A percentile compares a stretch with the other conserved stretches of the same genome.
Conservation (phyloP, 2,113 vertebrate species). For the Otocyon megalotis region DNA sequence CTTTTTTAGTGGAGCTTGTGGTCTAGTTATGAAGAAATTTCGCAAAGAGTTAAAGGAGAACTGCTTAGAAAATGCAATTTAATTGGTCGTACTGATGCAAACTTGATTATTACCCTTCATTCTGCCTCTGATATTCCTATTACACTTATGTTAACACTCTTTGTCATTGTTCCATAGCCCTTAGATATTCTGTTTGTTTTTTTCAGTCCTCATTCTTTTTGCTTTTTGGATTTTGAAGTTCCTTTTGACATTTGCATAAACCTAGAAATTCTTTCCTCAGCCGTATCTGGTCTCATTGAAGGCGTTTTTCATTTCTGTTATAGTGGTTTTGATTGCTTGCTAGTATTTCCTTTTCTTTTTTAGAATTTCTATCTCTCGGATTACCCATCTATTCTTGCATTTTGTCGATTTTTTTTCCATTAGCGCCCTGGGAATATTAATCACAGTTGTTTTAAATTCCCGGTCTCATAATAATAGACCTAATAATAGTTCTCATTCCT, state of each 20-base stretch:
- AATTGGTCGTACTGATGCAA: background rate
- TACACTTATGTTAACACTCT: background rate
- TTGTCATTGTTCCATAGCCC: background rate
- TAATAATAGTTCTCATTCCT: background rate
- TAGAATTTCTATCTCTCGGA: background rate
- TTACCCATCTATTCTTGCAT: background rate
- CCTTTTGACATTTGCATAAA: background rate
- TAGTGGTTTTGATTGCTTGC: background rate
- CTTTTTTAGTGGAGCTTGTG: background rate
- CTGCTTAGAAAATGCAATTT: background rate
- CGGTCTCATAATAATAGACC: background rate
- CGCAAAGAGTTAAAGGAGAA: background rate
- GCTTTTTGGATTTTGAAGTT: conserved; percentile 9
- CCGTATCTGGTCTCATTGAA: background rate
- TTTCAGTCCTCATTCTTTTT: background rate
- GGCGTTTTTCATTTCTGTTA: background rate
- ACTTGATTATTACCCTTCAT: background rate
- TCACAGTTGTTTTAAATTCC: background rate
- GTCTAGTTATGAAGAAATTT: background rate
- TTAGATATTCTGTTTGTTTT: background rate
- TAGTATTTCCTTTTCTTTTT: conserved; percentile 28
- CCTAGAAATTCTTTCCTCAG: background rate
- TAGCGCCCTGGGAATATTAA: background rate
- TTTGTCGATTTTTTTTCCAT: background rate
- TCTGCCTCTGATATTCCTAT: background rate